Conservation (phyloP, 2,797 vertebrate genomes). For the Hippopotamyrus pictus region DNA sequence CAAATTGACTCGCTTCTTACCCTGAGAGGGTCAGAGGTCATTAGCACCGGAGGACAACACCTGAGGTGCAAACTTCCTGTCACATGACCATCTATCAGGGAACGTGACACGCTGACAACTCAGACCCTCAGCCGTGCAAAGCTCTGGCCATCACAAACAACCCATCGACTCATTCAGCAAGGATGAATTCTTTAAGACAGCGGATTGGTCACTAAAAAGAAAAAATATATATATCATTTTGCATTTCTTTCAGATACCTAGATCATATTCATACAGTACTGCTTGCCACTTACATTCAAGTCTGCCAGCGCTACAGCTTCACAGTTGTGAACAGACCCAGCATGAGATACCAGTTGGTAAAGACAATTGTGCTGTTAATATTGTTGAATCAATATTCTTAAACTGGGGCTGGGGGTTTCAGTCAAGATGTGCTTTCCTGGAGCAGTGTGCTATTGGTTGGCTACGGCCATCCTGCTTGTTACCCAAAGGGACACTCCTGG, state of each 20-base stretch:
- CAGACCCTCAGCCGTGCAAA: not conserved
- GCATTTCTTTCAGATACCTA: not conserved
- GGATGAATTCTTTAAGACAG: not conserved
- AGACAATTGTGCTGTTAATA: slow-evolving; percentile 49
- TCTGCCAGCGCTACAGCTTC: slow-evolving; percentile 38
- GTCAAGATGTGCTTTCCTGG: slow-evolving; percentile 10
- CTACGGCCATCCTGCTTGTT: not conserved
- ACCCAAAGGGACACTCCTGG: not conserved
- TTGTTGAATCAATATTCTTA: not conserved
- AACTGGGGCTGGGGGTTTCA: not conserved
- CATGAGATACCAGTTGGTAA: slow-evolving; percentile 32
- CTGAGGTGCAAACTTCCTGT: not conserved
- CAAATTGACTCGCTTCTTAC: not conserved
- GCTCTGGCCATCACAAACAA: slow-evolving; percentile 4
- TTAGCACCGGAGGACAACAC: not conserved
- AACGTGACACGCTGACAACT: not conserved
- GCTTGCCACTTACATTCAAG: slow-evolving; percentile 57
- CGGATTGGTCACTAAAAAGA: slow-evolving; percentile 7
- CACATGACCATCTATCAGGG: not conserved
- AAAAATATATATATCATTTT: slow-evolving; percentile 28
- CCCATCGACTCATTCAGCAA: not conserved
- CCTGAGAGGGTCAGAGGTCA: not conserved
- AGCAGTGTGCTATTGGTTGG: slow-evolving; percentile 6
- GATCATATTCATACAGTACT: slow-evolving; percentile 20
- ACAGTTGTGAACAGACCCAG: slow-evolving; percentile 39